Conservation (phyloP, 2,888 invertebrate genomes). For the Anoncus sp. region DNA sequence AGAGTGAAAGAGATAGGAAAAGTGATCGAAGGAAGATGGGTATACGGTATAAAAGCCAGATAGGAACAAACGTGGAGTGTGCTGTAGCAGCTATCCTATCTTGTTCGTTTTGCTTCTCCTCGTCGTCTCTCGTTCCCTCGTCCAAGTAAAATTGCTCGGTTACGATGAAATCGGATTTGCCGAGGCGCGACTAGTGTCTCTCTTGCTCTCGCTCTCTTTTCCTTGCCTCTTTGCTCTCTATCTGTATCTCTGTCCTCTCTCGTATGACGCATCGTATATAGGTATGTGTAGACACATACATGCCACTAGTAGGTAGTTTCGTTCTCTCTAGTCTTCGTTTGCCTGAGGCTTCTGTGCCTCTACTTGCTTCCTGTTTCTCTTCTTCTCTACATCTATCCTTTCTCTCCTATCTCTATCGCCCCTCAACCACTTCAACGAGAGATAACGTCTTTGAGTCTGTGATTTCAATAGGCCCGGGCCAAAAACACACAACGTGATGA, state of each 20-base stretch:
- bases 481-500: slow-evolving; percentile 44
- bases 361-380: slow-evolving; percentile 48
- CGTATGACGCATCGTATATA: slow-evolving; percentile 17
- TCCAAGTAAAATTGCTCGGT: slow-evolving; percentile 64
- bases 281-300: slow-evolving; percentile 17
- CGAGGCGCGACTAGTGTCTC: slow-evolving; percentile 65
- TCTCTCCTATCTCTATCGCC: slow-evolving; percentile 13
- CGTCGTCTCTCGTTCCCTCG: slow-evolving; percentile 33
- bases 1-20: slow-evolving; percentile 54
- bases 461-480: slow-evolving; percentile 64
- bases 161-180: slow-evolving; percentile 75
- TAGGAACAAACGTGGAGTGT: slow-evolving; percentile 50
- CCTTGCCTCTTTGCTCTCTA: slow-evolving; percentile 9
- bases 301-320: slow-evolving; percentile 14
- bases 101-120: slow-evolving; percentile 18
- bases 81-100: slow-evolving; percentile 37
- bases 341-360: slow-evolving; percentile 28
- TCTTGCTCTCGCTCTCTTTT: slow-evolving; percentile 7
- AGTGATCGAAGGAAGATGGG: slow-evolving; percentile 50
- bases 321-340: slow-evolving; percentile 39
- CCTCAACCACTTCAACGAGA: slow-evolving; percentile 22
- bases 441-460: slow-evolving; percentile 65
- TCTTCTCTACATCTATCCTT: slow-evolving; percentile 30
- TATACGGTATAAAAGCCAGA: slow-evolving; percentile 35
- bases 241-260: slow-evolving; percentile 2